Conservation (phyloP, 1,140 invertebrate genomes). For the Formica exsecta region DNA sequence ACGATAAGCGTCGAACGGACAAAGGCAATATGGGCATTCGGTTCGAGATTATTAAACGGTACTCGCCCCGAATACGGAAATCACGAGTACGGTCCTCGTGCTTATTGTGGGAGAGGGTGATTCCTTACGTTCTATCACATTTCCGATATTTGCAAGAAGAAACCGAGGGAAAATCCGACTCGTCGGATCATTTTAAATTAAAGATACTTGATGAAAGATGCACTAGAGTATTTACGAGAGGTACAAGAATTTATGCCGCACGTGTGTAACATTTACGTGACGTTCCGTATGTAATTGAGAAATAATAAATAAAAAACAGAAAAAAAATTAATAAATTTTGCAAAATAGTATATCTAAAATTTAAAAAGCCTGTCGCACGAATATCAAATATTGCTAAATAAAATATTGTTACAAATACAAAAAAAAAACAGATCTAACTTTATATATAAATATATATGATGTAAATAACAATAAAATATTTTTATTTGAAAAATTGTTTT, state of each 20-base stretch:
- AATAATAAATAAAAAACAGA: not conserved
- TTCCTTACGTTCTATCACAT: slow-evolving; percentile 93
- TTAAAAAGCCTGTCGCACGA: no score
- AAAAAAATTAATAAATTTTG: no score
- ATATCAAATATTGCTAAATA: no score
- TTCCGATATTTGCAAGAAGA: slow-evolving; percentile 95
- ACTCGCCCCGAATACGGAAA: slow-evolving; percentile 90
- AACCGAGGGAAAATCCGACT: slow-evolving; percentile 88
- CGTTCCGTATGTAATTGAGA: no score
- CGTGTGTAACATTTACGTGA: no score
- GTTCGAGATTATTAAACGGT: slow-evolving; percentile 88
- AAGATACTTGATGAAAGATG: slow-evolving; percentile 71
- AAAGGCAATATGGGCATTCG: slow-evolving; percentile 88
- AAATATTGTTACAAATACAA: no score
- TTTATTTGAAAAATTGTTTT: no score
- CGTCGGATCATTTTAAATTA: slow-evolving; percentile 89
- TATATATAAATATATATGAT: no score
- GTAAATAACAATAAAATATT: no score
- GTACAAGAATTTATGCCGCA: not conserved
- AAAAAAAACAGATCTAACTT: no score
- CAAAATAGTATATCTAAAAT: no score
- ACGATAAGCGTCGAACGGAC: slow-evolving; percentile 88
- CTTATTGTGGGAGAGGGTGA: slow-evolving; percentile 91
- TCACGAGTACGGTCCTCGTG: slow-evolving; percentile 88
- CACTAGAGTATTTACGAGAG: not conserved